Evolutionary conservation across 2,113 vertebrate species (phyloP), one percentile per base, ranked within the genome.

Genomic region (Terrapene triunguis): DNA sequence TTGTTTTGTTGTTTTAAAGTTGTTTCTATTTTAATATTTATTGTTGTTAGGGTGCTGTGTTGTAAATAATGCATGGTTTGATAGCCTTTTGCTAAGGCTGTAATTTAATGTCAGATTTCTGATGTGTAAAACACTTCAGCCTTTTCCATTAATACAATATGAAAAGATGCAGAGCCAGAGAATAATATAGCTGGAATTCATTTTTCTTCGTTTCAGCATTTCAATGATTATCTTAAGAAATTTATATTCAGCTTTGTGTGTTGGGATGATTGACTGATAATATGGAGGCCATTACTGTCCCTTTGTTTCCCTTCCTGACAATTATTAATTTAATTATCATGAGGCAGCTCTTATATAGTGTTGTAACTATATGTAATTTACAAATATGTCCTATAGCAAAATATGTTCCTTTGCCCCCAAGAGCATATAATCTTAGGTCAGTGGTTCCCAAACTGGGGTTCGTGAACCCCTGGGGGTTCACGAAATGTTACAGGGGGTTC

Each of bases 61-160:
- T 80, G 91, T 92, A 89, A 97, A 92, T 88, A 93, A 96, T 93
- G 87, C 16, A 88, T 89, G 94, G 51, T 87, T 93, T 90, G 57
- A 85, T 95, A 89, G 65, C 84, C 85, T 89, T n/a, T 95, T 96
- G 79, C 42, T 35, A 80, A 92, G 82, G 50, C 44, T 55, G 69
- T 78, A 91, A 94, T 62, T 94, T 42, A 94, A 84, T 85, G 82
- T 94, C 59, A 83, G 35, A 81, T 93, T 96, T 85, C 89, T 82
- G 32, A 81, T 93, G 53, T 82, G 85, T 88, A 79, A 95, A 94
- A 91, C 38, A 85, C 88, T 27, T 53, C 32, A 92, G 32, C 53
- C 54, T 72, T 87, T 95, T 59, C 87, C 44, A 53, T 86, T 53
- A 87, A 91, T 92, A 29, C 35, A 85, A 2, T 92, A 87, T 88